Evolutionary conservation across 2,888 invertebrate genomes (phyloP), one percentile per base, ranked within the genome.

Genomic region (Metalampra italica): DNA sequence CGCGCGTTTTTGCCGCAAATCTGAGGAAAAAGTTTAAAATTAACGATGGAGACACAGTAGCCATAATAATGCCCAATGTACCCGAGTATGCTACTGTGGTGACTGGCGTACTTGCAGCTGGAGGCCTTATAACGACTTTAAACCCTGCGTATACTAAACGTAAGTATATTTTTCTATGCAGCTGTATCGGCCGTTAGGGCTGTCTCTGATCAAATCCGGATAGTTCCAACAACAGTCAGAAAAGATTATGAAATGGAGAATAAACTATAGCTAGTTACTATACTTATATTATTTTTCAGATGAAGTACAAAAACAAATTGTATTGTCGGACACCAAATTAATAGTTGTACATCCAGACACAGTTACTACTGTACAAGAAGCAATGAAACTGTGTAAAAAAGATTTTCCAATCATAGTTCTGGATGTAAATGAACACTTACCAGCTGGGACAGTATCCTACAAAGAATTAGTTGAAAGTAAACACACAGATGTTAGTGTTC

Each of bases 101-200:
- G 2, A 66, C 94, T 34, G 95, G 94, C 0, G 81, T 90, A 29
- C 63, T 93, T 8, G 91, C 93, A 62, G 94, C 94, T 11, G 94
- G 93, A 0, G 78, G 93, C 8, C 68, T 90, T 42, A 90, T 92
- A 0, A 94, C 94, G 0, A 92, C 94, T 0, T 85, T 94, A 5
- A 95, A 94, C 83, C 94, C 94, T 3, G 73, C 90, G 50, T 95
- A 94, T 62, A 95, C 93, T n/a, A 67, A 90, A 54, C 82, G 91
- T 91, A 67, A 75, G 78, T 72, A 45, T 52, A 44, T 43, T 51
- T 12, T 38, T 30, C 9, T 38, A 34, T 12, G 7, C 2, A 22
- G 9, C 7, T 22, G 22, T 22, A 3, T 22, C 22, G 22, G 2
- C 22, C 5, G 22, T 22, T 22, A 22, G 22, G 22, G 22, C 22